Base-by-base conservation (phyloP, 1,140 invertebrate species). In the Portunus trituberculatus region DNA sequence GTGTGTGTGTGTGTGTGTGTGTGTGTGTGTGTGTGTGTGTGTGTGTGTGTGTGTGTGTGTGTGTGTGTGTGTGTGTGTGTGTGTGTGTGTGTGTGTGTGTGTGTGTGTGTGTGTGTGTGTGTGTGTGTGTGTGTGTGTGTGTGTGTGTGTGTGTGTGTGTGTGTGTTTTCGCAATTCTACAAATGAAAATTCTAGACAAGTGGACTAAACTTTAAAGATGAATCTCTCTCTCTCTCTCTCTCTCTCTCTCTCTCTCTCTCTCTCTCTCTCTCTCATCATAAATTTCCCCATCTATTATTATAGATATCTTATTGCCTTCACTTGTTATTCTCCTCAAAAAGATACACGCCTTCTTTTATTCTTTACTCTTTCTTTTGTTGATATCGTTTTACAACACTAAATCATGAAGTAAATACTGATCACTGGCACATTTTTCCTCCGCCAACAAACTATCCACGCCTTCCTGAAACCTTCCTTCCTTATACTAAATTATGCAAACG, bases 1-100 rank as follows among this genome's bases (percentile, higher is more conserved):
- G 84, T 87, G 84, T 87, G 84, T 87, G 39, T 87, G 84, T 87
- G 84, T 87, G 84, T 87, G 84, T 87, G 84, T 87, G 84, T 87
- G 84, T 87, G 39, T 87, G 84, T 87, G 84, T 87, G 84, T 87
- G 84, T 84, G 83, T 84, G 83, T 84, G 83, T 84, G 83, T 84
- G n/a, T 84, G 16, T 84, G 83, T 29, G 83, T 84, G 83, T 84
- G 83, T 84, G 83, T 84, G 83, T 84, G 83, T 84, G 83, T 84
- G 83, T 84, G 83, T 84, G 83, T 29, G 83, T 84, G 83, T 84
- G 83, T 84, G 83, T 84, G 83, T 84, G 83, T 84, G 83, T 84
- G 83, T 84, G 31, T 84, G 83, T 84, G 83, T 84, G 83, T 84
- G 83, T 84, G 83, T 84, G 82, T 84, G 82, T 84, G 29, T 84